Base-by-base conservation (phyloP, 2,797 vertebrate genomes). In the Argya squamiceps region DNA sequence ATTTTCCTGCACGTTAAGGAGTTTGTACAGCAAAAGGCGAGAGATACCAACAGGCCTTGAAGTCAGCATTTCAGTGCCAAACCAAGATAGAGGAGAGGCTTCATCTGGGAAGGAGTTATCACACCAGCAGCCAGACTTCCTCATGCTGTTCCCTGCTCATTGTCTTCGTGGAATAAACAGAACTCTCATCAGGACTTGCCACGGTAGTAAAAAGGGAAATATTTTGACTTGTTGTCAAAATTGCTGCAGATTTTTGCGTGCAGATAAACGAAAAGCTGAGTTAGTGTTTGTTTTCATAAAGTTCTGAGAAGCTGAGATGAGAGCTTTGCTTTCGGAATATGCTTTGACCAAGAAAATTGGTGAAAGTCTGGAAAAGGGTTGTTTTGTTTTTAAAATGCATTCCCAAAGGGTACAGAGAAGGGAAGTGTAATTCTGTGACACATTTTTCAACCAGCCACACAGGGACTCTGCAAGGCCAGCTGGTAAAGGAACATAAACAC, bases 11-110 rank as follows among this genome's bases (percentile, higher is more conserved):
- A 73, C 83, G 63, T 90, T 92, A 94, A 78, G 24, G 4, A 75
- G 67, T 93, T 92, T 82, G 77, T 87, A 80, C 90, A 94, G 89
- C 94, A 47, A 95, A 95, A 92, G 74, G 71, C 76, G 43, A 88
- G 56, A 93, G 92, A 87, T 89, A 76, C 78, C 94, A 92, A 64
- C 55, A 62, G 76, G 65, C 92, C 92, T 92, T 88, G 79, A 90
- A 95, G 85, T 86, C 88, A 64, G 58, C 39, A 1, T 76, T 90
- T 88, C 26, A 70, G 84, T 86, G 62, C 79, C 83, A 94, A 81
- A 36, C 8, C 1, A 4, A 93, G 84, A 93, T 34, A 82, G 11
- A 53, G 14, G 47, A 65, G 47, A 0, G 0, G 49, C 27, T 94
- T 62, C 81, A 10, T 41, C 39, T 50, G 75, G 69, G 58, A 43